These are phyloP conservation scores for Sarotherodon lohbergeri DNA, from an alignment of 2,113 vertebrate genomes.

Conservation along the genomic window DNA sequence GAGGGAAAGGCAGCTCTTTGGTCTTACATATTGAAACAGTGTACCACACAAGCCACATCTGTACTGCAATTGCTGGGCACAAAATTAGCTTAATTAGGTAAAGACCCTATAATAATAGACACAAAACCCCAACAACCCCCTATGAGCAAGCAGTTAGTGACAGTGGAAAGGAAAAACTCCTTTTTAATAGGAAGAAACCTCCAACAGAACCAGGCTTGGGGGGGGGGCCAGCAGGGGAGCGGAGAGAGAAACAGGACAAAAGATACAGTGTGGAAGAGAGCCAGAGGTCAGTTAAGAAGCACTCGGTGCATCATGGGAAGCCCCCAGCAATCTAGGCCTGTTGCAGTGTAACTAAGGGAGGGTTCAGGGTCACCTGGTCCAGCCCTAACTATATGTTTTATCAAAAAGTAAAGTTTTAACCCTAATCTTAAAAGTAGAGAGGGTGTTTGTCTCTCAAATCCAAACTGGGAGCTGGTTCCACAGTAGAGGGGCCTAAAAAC, in stretches of 20 bases:
- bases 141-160: neutral
- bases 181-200: too few relatives aligned
- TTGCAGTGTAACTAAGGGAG: too few relatives aligned
- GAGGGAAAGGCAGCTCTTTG: conserved; percentile 10
- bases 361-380: too few relatives aligned
- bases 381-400: too few relatives aligned
- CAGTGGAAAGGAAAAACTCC: neutral
- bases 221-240: too few relatives aligned
- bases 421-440: neutral
- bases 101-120: neutral
- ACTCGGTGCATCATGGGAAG: too few relatives aligned
- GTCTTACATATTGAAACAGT: neutral
- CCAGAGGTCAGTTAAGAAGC: too few relatives aligned
- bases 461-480: neutral
- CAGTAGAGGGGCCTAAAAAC: neutral
- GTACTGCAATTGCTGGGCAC: neutral
- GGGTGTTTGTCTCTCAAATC: neutral
- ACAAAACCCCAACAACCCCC: neutral
- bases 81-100: neutral
- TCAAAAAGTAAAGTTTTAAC: neutral
- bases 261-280: too few relatives aligned
- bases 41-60: conserved; percentile 15
- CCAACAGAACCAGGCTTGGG: too few relatives aligned
- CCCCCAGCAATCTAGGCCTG: too few relatives aligned
- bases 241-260: too few relatives aligned